Percentiles rank a stretch among this genome's conserved stretches.
Evolutionary conservation across 2,113 vertebrate genomes (phyloP).

Genomic region (Herpetotheres cachinnans): DNA sequence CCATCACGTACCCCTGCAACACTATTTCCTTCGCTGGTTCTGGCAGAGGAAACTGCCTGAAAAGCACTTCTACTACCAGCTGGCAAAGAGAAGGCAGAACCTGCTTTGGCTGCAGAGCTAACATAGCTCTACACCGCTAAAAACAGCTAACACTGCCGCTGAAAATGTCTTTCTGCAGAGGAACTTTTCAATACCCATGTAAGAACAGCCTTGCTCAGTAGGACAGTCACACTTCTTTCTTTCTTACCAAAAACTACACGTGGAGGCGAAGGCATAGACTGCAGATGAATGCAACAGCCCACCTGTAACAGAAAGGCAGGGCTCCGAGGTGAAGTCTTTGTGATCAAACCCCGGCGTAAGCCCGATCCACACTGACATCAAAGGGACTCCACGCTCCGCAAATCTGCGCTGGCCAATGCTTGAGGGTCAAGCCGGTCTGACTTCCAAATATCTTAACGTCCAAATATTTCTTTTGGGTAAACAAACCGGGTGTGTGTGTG

Average conservation of each 20-base stretch:
- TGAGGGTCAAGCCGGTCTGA: too few species aligned
- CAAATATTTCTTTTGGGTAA: neutral
- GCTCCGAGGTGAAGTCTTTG: neutral
- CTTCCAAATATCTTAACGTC: neutral
- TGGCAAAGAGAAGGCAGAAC: neutral
- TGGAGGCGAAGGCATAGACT: neutral
- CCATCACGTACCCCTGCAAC: neutral
- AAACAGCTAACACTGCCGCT: too few species aligned
- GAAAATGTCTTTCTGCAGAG: neutral
- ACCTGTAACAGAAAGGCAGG: neutral
- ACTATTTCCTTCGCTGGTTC: fast-evolving
- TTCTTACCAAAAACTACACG: neutral
- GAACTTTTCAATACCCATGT: neutral
- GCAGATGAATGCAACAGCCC: neutral
- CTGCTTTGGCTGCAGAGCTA: neutral
- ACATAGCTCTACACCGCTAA: neutral
- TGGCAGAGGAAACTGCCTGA: neutral
- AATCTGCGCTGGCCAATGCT: neutral
- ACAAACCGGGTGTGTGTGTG: fast-evolving
- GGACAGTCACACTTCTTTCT: neutral
- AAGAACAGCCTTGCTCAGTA: neutral
- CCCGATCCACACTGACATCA: neutral
- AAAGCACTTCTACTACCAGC: neutral
- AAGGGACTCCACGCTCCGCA: neutral
- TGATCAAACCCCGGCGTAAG: neutral